A percentile compares a stretch with the other conserved stretches of the same genome.
phyloP scores from a whole-genome alignment of 2,113 vertebrate species.

The Lycocorax pyrrhopterus region DNA sequence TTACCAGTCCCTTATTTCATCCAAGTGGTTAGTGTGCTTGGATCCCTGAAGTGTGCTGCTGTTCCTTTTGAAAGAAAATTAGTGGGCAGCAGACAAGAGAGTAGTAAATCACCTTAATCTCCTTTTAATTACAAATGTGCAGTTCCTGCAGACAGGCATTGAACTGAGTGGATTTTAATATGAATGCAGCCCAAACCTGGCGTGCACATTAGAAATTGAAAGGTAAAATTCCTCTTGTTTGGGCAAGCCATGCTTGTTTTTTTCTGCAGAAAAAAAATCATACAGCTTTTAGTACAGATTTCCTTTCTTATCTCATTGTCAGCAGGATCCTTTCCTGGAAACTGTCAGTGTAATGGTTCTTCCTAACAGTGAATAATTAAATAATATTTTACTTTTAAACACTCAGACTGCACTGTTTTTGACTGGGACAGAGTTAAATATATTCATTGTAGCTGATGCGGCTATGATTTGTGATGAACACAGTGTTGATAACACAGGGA shows the following conservation, averaged over 20 bases:
- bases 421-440: background rate
- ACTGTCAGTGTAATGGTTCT: background rate
- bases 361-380: background rate
- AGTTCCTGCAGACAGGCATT: background rate
- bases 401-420: background rate
- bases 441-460: background rate
- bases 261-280: background rate
- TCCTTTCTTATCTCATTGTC: background rate
- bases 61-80: constrained; percentile 21
- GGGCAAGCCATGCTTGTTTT: rapidly evolving
- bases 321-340: background rate
- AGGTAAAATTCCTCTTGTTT: background rate
- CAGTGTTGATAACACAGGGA: background rate
- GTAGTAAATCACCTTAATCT: constrained; percentile 34
- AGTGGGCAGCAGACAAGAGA: background rate
- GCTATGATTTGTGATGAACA: background rate
- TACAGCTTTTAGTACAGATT: background rate
- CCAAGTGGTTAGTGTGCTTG: background rate
- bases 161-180: background rate
- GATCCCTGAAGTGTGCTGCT: background rate
- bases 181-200: background rate
- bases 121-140: constrained; percentile 25
- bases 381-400: background rate
- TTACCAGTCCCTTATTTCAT: background rate
- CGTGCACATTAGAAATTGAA: background rate